Evolutionary conservation across 2,113 vertebrate species (phyloP).

Genomic region (Neomonachus schauinslandi): DNA sequence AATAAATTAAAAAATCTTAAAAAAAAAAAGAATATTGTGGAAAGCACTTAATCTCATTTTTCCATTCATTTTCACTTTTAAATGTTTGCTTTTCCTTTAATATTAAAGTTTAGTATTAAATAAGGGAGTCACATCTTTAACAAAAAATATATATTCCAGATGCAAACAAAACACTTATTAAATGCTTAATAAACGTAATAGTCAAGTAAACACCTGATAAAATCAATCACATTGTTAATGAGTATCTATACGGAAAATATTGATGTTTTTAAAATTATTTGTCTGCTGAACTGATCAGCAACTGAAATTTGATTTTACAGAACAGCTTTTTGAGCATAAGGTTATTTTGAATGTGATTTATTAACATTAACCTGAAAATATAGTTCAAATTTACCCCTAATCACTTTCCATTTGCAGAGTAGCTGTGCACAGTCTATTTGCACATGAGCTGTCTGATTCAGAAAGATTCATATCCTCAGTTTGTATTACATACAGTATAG

Average conservation of each 20-base stretch:
- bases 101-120: not conserved
- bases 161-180: not conserved
- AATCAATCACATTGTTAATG: not conserved
- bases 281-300: not conserved
- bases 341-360: constrained; percentile 31
- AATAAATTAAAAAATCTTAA: not conserved
- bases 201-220: not conserved
- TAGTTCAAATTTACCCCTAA: constrained; percentile 26
- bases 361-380: constrained; percentile 34
- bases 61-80: constrained; percentile 16
- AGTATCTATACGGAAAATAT: not conserved
- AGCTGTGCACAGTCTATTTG: not conserved
- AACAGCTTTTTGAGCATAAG: not conserved
- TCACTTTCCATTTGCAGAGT: constrained; percentile 22
- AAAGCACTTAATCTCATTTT: constrained; percentile 26
- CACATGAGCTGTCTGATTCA: constrained; percentile 13
- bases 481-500: not conserved
- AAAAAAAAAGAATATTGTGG: constrained; percentile 33
- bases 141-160: constrained; percentile 11
- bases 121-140: not conserved
- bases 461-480: not conserved
- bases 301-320: constrained; percentile 29
- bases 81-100: constrained; percentile 17
- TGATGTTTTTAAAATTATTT: not conserved
- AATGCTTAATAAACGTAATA: not conserved